Conservation (phyloP, 1,140 invertebrate genomes). For the Amyelois transitella region DNA sequence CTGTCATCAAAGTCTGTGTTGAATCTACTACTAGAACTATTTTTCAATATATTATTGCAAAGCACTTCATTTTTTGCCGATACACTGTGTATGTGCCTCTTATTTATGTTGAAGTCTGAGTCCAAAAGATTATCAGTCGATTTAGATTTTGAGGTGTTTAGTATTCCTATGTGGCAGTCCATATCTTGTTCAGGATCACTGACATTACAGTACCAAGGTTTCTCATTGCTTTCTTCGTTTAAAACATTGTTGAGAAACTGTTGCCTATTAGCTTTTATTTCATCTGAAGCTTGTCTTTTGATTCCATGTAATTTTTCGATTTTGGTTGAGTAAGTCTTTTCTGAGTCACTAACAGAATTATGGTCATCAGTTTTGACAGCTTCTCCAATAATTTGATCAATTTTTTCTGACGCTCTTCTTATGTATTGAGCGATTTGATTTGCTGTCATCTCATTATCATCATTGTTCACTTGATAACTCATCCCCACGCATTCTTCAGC, state of each 20-base stretch:
- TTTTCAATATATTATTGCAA: conserved; percentile 50
- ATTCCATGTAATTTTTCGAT: conserved; percentile 69
- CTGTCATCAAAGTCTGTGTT: conserved; percentile 41
- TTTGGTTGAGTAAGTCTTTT: conserved; percentile 65
- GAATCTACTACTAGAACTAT: conserved; percentile 31
- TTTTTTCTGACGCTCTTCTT: conserved; percentile 73
- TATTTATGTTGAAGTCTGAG: conserved; percentile 30
- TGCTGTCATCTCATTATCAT: conserved; percentile 71
- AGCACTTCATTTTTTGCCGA: conserved; percentile 65
- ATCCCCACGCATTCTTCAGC: conserved; percentile 70
- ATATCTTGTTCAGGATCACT: conserved; percentile 69
- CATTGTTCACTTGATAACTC: conserved; percentile 71
- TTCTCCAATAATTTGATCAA: conserved; percentile 75
- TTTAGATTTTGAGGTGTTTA: conserved; percentile 51
- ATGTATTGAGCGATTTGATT: conserved; percentile 75
- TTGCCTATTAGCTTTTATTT: conserved; percentile 64
- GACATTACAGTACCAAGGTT: conserved; percentile 70
- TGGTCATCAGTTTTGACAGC: conserved; percentile 74
- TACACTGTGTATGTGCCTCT: conserved; percentile 18
- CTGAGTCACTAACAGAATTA: conserved; percentile 52
- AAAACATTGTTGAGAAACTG: conserved; percentile 62
- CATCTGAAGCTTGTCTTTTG: conserved; percentile 61
- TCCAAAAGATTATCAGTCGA: conserved; percentile 57
- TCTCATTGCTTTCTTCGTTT: conserved; percentile 56
- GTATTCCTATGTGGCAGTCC: conserved; percentile 48